Base-by-base conservation (phyloP, 2,113 vertebrate species). In the Apteryx mantelli region DNA sequence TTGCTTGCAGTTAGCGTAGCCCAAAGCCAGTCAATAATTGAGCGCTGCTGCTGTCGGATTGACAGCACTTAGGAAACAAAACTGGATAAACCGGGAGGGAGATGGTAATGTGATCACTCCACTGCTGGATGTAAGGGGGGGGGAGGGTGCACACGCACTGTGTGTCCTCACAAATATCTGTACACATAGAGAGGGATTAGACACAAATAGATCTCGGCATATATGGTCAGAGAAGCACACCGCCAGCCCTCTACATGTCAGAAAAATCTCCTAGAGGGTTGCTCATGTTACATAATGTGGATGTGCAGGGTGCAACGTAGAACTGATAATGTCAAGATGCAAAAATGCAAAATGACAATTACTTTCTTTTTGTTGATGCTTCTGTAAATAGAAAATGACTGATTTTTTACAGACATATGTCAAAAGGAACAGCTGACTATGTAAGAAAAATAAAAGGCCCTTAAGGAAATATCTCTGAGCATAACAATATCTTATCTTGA, bases 151-250 rank as follows among this genome's bases (percentile, higher is more conserved):
- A 0, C 9, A 13, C 2, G 4, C 12, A 9, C 12, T 66, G 21
- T 3, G 0, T 3, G 11, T 46, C 48, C 20, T 18, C 9, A 3
- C 3, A 40, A 68, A 28, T 24, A 32, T 32, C 73, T 48, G 61
- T 44, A 53, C 32, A 25, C 17, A 30, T 25, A 19, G 16, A 44
- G 53, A 4, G 5, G 40, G 19, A n/a, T 25, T 28, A 46, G 22
- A 16, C 24, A 20, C 0, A 0, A 69, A 17, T 12, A 10, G 48
- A n/a, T 46, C 6, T 4, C 44, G 40, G 34, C 1, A 1, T 61
- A 36, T 36, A 10, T 20, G 38, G n/a, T 75, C 21, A 10, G 42
- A 69, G 30, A 32, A 36, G 22, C 0, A 0, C 7, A 14, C 28
- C 50, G 30, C 20, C 36, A 68, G 56, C 22, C 6, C 8, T 20